Evolutionary conservation across 2,888 invertebrate species (phyloP).

Genomic region (Tetranychus piercei): DNA sequence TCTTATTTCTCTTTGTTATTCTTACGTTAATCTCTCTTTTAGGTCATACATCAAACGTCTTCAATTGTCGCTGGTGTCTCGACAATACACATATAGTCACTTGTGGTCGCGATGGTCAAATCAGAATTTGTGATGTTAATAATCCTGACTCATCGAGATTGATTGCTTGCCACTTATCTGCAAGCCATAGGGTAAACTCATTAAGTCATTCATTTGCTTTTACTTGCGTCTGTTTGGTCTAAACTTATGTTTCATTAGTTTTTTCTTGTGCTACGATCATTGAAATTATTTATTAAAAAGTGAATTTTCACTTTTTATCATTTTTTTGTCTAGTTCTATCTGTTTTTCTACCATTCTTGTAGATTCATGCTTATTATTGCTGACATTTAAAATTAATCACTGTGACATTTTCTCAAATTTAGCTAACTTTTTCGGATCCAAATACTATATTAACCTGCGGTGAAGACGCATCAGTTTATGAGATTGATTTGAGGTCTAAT

Average conservation of each 20-base stretch:
- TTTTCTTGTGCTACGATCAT: too few relatives aligned
- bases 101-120: slow-evolving; percentile 73
- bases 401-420: background rate
- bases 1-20: background rate
- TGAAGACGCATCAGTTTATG: slow-evolving; percentile 64
- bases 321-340: too few relatives aligned
- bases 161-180: background rate
- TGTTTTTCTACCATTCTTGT: too few relatives aligned
- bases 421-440: slow-evolving; percentile 34
- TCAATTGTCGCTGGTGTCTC: slow-evolving; percentile 15
- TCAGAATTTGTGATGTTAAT: slow-evolving; percentile 42
- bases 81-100: slow-evolving; percentile 65
- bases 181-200: background rate
- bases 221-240: too few relatives aligned
- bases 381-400: too few relatives aligned
- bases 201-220: background rate
- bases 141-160: slow-evolving; percentile 37
- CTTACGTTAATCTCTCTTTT: background rate
- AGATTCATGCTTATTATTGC: too few relatives aligned
- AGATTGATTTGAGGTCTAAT: slow-evolving; percentile 57
- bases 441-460: slow-evolving; percentile 61
- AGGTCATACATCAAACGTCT: slow-evolving; percentile 4
- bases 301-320: too few relatives aligned
- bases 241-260: too few relatives aligned
- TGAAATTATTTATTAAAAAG: too few relatives aligned